A percentile compares a stretch with the other conserved stretches of the same genome.
Conservation (phyloP, 2,113 vertebrate genomes). For the Excalfactoria chinensis region DNA sequence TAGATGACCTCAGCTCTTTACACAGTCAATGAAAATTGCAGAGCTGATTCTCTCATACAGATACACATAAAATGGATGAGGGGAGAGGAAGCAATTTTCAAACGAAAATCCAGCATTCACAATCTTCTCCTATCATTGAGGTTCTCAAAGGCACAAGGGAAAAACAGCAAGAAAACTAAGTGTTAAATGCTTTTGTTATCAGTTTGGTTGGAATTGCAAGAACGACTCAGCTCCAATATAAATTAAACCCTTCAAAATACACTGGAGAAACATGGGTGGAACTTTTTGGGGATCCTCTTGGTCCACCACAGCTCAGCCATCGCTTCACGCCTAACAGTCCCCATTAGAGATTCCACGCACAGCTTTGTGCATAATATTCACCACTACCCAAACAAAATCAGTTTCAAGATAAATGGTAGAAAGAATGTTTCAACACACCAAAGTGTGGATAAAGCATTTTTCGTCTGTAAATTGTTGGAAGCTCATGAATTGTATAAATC, state of each 20-base stretch:
- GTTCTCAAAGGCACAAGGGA: not conserved
- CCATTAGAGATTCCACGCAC: slow-evolving; percentile 34
- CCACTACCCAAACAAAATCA: slow-evolving; percentile 35
- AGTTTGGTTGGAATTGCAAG: not conserved
- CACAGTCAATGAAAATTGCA: slow-evolving; percentile 55
- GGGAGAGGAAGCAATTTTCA: slow-evolving; percentile 9
- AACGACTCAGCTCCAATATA: not conserved
- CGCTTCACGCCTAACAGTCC: not conserved
- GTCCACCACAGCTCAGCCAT: not conserved
- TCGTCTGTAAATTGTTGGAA: slow-evolving; percentile 55
- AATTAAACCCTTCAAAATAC: not conserved
- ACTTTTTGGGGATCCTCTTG: not conserved
- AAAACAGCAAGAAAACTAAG: not conserved
- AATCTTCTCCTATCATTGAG: not conserved
- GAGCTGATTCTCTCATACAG: slow-evolving; percentile 34
- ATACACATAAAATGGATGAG: not conserved
- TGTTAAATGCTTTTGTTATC: not conserved
- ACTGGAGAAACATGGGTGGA: not conserved
- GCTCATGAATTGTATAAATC: slow-evolving; percentile 39
- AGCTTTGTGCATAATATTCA: not conserved
- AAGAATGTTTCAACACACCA: slow-evolving; percentile 28
- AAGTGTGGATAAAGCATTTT: slow-evolving; percentile 61
- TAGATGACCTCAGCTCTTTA: slow-evolving; percentile 64
- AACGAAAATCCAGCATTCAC: slow-evolving; percentile 30
- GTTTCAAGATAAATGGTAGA: slow-evolving; percentile 45